phyloP scores from a whole-genome alignment of 1,140 invertebrate genomes.

The Cyclargus thomasi region DNA sequence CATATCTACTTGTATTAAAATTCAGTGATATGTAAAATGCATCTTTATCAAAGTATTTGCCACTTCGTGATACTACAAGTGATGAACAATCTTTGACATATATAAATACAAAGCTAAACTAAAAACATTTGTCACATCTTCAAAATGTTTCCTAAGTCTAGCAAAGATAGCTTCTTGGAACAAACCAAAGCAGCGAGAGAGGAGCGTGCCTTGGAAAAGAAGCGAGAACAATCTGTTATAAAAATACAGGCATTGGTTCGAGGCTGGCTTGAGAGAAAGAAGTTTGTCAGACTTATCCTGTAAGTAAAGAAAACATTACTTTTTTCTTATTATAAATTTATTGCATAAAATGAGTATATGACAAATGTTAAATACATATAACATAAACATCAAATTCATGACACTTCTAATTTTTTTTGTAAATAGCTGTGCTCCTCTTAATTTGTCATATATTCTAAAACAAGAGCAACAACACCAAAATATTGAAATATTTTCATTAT shows the following conservation, averaged over 20 bases:
- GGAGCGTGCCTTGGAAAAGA: conserved; percentile 89
- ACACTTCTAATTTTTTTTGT: no score
- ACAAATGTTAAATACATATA: no score
- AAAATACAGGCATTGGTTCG: conserved; percentile 83
- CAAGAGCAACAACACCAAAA: no score
- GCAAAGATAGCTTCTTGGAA: conserved; percentile 80
- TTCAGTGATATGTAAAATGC: no score
- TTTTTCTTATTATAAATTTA: background rate
- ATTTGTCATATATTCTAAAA: no score
- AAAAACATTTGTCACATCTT: conserved; percentile 38
- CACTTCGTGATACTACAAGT: background rate
- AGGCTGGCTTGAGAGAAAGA: conserved; percentile 81
- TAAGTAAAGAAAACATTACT: conserved; percentile 61
- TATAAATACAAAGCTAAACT: conserved; percentile 54
- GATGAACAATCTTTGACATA: conserved; percentile 20
- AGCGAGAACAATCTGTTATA: conserved; percentile 81
- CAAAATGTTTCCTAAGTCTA: conserved; percentile 64
- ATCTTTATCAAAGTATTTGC: no score
- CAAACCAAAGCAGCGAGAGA: conserved; percentile 90
- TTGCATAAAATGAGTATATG: no score
- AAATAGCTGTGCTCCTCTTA: no score
- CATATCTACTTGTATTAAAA: no score
- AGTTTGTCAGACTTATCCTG: conserved; percentile 78
- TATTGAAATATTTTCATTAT: no score
- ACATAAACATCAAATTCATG: no score